phyloP scores from a whole-genome alignment of 1,140 invertebrate genomes.

The Trachymyrmex cornetzi region DNA sequence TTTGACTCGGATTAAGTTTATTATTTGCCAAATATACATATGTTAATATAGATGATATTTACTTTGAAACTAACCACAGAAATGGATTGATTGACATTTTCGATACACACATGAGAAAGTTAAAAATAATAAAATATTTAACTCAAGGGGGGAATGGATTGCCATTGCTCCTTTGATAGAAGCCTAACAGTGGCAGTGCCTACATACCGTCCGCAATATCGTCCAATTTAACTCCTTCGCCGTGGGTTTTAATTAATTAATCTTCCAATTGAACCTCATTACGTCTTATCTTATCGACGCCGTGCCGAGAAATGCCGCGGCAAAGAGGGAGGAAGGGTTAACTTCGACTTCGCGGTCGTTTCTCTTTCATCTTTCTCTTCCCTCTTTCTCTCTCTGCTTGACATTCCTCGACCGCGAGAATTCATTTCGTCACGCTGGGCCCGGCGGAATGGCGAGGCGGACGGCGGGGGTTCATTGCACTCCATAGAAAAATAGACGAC shows the following conservation, averaged over 20 bases:
- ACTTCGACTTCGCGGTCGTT: constrained; percentile 2
- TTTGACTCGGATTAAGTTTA: too few species aligned
- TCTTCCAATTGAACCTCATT: constrained; percentile 81
- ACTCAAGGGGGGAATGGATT: too few species aligned
- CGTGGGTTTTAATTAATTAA: constrained; percentile 81
- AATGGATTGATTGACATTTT: too few species aligned
- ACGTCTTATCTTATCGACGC: constrained; percentile 77
- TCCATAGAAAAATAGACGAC: constrained; percentile 51
- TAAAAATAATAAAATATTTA: too few species aligned
- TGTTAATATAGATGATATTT: too few species aligned
- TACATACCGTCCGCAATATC: constrained; percentile 75
- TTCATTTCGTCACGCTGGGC: constrained; percentile 67
- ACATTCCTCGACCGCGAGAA: constrained; percentile 72
- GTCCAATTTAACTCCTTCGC: constrained; percentile 78
- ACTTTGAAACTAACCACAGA: too few species aligned
- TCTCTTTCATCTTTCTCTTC: constrained; percentile 3
- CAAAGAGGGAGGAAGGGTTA: not conserved
- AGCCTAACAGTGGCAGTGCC: not conserved
- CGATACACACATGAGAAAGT: too few species aligned
- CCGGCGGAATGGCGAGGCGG: not conserved
- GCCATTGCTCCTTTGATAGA: too few species aligned
- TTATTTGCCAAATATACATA: too few species aligned
- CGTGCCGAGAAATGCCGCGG: constrained; percentile 48
- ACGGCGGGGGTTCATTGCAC: constrained; percentile 74
- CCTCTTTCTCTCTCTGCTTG: constrained; percentile 31